phyloP scores from a whole-genome alignment of 2,888 invertebrate species.

The Pristionchus exspectatus region DNA sequence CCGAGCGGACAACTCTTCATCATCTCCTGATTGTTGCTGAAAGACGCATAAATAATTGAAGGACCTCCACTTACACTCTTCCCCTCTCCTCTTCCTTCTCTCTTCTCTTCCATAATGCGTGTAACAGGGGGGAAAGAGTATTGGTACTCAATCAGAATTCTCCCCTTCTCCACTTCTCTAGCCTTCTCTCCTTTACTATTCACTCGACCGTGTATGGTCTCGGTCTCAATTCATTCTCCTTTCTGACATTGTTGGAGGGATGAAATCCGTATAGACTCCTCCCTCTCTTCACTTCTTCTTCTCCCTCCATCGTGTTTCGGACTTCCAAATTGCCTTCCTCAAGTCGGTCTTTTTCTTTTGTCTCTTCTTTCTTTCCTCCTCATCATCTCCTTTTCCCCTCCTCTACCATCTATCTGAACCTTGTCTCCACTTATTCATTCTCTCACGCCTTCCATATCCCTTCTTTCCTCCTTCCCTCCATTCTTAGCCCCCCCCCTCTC shows the following conservation, averaged over 20 bases:
- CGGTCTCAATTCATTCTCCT: slow-evolving; percentile 11
- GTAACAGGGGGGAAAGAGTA: slow-evolving; percentile 47
- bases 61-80: slow-evolving; percentile 23
- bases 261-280: slow-evolving; percentile 46
- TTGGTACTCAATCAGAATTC: slow-evolving; percentile 50
- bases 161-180: slow-evolving; percentile 25
- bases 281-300: slow-evolving; percentile 5
- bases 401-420: slow-evolving; percentile 39
- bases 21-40: slow-evolving; percentile 14
- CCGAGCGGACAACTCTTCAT: slow-evolving; percentile 31
- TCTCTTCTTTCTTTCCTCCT: not conserved
- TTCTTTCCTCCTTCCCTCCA: slow-evolving; percentile 22
- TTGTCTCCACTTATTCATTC: slow-evolving; percentile 50
- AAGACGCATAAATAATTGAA: slow-evolving; percentile 39
- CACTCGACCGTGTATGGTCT: slow-evolving; percentile 44
- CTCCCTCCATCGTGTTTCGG: slow-evolving; percentile 39
- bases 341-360: slow-evolving; percentile 43
- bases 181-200: slow-evolving; percentile 36
- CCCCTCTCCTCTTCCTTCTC: not conserved
- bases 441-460: slow-evolving; percentile 48
- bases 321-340: slow-evolving; percentile 51
- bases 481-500: slow-evolving; percentile 33
- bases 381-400: not conserved
- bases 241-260: slow-evolving; percentile 33
- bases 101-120: slow-evolving; percentile 37